Evolutionary conservation across 2,888 invertebrate genomes (phyloP), one percentile per base, ranked within the genome.

Genomic region (Teleiodes luculella): DNA sequence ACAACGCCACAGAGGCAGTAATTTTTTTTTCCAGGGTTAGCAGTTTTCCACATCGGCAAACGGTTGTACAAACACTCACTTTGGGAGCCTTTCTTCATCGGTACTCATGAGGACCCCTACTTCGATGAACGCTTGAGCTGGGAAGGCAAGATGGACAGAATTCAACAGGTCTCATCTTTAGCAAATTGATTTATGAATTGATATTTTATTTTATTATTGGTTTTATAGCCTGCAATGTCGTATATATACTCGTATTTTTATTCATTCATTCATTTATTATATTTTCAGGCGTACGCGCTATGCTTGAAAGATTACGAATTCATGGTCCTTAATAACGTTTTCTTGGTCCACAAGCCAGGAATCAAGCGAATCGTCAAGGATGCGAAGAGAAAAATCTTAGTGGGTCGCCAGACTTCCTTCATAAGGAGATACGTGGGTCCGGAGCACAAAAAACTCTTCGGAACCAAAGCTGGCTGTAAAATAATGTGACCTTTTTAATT

Each of bases 131-230:
- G 97, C 71, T 92, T 97, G 58, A 96, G 96, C 76, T 97, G 97
- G 97, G 97, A 98, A 76, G 97, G 97, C 41, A 96, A 96, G 83
- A 95, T 96, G 81, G 97, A 98, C 83, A 97, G 97, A 89, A 97
- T 97, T 97, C 96, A 97, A 57, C 97, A 97, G 94, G 97, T 97
- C 78, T 24, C 6, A 24, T 24, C 24, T 4, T 24, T 6, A 24
- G 24, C 24, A n/a, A 3, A 24, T 24, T 24, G 6, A 24, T 24
- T 24, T 3, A 3, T 24, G 24, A 24, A 24, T 24, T 24, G n/a
- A n/a, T n/a, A n/a, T n/a, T n/a, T n/a, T n/a, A n/a, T n/a, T n/a
- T n/a, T n/a, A n/a, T n/a, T n/a, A n/a, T n/a, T n/a, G n/a, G n/a
- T n/a, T n/a, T n/a, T n/a, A n/a, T n/a, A n/a, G n/a, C n/a, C n/a